A percentile compares a stretch with the other conserved stretches of the same genome.
Conservation (phyloP, 2,797 vertebrate species). For the Sus cebifrons region DNA sequence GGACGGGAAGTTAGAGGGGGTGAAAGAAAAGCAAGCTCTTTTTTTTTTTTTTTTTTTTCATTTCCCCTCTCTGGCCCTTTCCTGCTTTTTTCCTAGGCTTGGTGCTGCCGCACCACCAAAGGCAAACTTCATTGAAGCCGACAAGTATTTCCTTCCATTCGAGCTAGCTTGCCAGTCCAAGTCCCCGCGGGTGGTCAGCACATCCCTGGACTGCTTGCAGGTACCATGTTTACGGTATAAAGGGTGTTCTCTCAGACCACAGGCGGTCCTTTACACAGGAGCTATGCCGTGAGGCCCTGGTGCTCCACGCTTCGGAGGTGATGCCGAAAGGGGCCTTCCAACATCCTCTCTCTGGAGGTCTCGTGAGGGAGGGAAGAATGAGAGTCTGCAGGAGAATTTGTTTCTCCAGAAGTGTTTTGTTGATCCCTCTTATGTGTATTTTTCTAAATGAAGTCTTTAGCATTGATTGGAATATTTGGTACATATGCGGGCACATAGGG, state of each 20-base stretch:
- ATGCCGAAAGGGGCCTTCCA: neutral
- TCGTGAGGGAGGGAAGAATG: neutral
- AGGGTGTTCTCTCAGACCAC: neutral
- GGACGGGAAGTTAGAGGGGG: neutral
- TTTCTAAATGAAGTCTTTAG: constrained; percentile 46
- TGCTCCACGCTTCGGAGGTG: neutral
- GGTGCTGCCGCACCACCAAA: constrained; percentile 93
- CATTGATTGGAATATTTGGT: constrained; percentile 33
- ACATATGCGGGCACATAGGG: neutral
- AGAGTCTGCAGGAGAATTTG: neutral
- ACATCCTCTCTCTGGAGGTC: neutral
- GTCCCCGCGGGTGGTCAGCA: constrained; percentile 98
- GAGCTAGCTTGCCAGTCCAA: constrained; percentile 99
- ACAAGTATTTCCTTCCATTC: constrained; percentile 98
- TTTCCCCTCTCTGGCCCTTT: neutral
- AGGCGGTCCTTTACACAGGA: neutral
- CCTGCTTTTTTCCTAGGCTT: constrained; percentile 91
- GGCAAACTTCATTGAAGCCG: constrained; percentile 99
- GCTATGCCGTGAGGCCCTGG: neutral
- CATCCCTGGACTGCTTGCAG: constrained; percentile 98
- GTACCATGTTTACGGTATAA: constrained; percentile 85
- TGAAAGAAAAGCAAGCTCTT: neutral
- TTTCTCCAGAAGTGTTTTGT: constrained; percentile 7
- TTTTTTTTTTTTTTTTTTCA: neutral
- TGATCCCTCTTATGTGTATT: neutral